Evolutionary conservation across 2,113 vertebrate species (phyloP), one percentile per base, ranked within the genome.

Genomic region (Acanthisitta chloris): DNA sequence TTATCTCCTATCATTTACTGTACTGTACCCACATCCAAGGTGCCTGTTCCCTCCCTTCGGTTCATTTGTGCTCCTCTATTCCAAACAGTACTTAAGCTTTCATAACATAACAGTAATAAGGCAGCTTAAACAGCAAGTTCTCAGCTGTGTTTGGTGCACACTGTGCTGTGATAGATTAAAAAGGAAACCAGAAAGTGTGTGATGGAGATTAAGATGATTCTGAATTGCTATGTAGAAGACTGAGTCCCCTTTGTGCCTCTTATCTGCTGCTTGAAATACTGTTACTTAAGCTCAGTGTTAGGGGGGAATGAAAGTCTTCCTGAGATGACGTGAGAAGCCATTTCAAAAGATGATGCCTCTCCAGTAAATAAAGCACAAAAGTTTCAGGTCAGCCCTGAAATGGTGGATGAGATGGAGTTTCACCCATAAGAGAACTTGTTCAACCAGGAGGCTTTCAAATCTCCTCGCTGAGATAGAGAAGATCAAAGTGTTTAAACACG

Each of bases 401-500:
- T 92, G 92, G 86, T 94, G 95, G 93, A 88, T 92, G 91, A 97
- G 92, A 92, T 90, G 86, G 84, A 81, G 83, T 62, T 90, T 90
- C 43, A 79, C 71, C 88, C 86, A 0, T 89, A 96, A 91, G 71
- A 92, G 92, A 97, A 90, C 81, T 96, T 58, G 74, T 91, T 94
- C 92, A 88, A 71, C 88, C 90, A 86, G 80, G 73, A 97, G 95
- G 72, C 90, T 97, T 97, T 97, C 91, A 97, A 95, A 96, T 96
- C 96, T 92, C 43, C 11, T 88, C 15, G 1, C 89, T 85, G 92
- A 97, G 96, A 97, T 97, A 97, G 97, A 97, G 79, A 94, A 94
- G 97, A 97, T 98, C 97, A 97, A 98, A 97, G 96, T 80, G 74
- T 97, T 97, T 96, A 95, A 97, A 96, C 94, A 96, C 64, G 92